A percentile compares a stretch with the other conserved stretches of the same genome.
Evolutionary conservation across 2,797 vertebrate genomes (phyloP).

Genomic region (Myoxocephalus aenaeus): DNA sequence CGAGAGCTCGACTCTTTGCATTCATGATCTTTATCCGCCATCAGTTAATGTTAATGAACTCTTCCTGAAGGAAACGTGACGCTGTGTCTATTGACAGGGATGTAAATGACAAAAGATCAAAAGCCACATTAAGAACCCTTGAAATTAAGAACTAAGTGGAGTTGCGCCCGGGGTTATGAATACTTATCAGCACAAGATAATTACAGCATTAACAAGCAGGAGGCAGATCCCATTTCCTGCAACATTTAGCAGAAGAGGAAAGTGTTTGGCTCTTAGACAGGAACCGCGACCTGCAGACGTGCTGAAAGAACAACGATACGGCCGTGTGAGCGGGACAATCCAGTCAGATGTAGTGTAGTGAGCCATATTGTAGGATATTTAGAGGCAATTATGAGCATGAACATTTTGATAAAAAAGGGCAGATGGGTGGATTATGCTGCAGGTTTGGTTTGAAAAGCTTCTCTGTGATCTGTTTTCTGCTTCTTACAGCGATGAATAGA

Average conservation of each 20-base stretch:
- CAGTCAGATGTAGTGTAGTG: neutral
- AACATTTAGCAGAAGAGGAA: constrained; percentile 8
- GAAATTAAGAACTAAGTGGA: constrained; percentile 53
- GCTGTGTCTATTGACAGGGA: constrained; percentile 21
- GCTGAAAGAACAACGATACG: neutral
- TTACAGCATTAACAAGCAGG: constrained; percentile 58
- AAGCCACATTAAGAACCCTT: constrained; percentile 40
- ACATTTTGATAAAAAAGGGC: neutral
- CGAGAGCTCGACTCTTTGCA: constrained; percentile 35
- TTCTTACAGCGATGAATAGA: neutral
- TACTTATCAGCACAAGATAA: constrained; percentile 55
- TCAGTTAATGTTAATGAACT: constrained; percentile 52
- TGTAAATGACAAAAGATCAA: constrained; percentile 56
- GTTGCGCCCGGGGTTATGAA: constrained; percentile 42
- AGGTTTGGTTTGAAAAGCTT: neutral
- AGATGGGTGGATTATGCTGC: neutral
- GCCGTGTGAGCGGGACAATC: neutral
- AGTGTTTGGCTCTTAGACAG: neutral
- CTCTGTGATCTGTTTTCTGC: neutral
- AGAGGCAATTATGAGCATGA: neutral
- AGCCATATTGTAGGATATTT: neutral
- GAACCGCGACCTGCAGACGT: neutral
- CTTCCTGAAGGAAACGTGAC: constrained; percentile 24
- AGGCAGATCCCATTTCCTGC: constrained; percentile 27
- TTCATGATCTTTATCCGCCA: constrained; percentile 43